These are phyloP conservation scores for Rissa tridactyla DNA, from an alignment of 2,113 vertebrate species.

Conservation along the genomic window DNA sequence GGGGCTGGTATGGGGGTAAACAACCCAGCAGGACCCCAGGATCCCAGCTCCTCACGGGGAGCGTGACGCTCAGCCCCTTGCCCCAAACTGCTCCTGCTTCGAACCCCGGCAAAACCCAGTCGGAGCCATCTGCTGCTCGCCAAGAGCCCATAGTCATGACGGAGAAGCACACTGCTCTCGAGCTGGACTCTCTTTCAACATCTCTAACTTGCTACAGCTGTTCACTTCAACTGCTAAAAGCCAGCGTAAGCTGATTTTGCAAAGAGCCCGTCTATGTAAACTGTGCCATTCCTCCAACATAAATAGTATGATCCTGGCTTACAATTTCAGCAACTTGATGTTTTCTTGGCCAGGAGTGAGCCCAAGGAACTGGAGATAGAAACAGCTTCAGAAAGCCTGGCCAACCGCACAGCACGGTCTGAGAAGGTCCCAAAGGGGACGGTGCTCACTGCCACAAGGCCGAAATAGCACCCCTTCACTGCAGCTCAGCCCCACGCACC, in stretches of 20 bases:
- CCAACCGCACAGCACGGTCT: background rate
- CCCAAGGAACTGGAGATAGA: slow-evolving; percentile 30
- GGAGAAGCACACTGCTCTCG: background rate
- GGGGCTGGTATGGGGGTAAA: background rate
- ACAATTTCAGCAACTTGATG: slow-evolving; percentile 44
- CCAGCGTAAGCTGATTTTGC: slow-evolving; percentile 42
- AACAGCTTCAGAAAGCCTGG: background rate
- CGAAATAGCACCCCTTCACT: background rate
- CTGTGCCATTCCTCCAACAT: background rate
- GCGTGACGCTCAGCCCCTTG: fast-evolving
- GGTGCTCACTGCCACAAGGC: background rate
- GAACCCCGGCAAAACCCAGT: background rate
- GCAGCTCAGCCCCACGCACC: background rate
- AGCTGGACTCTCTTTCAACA: slow-evolving; percentile 4
- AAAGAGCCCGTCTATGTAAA: slow-evolving; percentile 1
- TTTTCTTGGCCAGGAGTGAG: slow-evolving; percentile 55
- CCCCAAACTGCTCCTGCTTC: background rate
- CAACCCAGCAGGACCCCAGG: background rate
- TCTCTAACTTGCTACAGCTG: slow-evolving; percentile 55
- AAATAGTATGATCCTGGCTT: slow-evolving; percentile 5
- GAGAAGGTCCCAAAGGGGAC: background rate
- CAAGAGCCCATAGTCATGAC: fast-evolving
- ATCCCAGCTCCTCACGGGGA: background rate
- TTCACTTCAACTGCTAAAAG: slow-evolving; percentile 29
- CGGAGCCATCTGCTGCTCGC: background rate